These are phyloP conservation scores for Parnassius apollo DNA, from an alignment of 2,888 invertebrate species.

Conservation along the genomic window DNA sequence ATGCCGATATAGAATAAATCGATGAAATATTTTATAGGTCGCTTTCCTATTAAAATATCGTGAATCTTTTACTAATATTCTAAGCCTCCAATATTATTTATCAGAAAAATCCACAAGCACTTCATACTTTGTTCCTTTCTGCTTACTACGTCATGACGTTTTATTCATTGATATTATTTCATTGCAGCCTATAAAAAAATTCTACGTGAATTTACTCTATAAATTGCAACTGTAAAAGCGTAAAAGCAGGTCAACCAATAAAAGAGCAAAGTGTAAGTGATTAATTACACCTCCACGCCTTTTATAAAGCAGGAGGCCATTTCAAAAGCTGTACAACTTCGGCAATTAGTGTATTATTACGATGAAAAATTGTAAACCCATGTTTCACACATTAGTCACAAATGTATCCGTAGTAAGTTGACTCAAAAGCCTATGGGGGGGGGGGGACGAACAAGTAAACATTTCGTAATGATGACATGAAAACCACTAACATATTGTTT, in stretches of 20 bases:
- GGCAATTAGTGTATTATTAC: neutral
- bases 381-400: neutral
- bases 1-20: too few species aligned
- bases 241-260: slow-evolving; percentile 33
- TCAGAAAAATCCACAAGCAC: too few species aligned
- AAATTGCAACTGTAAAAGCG: slow-evolving; percentile 33
- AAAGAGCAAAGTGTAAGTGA: slow-evolving; percentile 23
- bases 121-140: neutral
- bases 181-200: slow-evolving; percentile 26
- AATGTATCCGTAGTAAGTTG: neutral
- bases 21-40: too few species aligned
- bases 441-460: neutral
- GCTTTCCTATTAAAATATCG: too few species aligned
- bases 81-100: too few species aligned
- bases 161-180: slow-evolving; percentile 30
- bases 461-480: too few species aligned
- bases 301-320: slow-evolving; percentile 6
- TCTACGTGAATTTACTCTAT: slow-evolving; percentile 32
- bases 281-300: slow-evolving; percentile 15
- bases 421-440: neutral
- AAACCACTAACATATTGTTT: too few species aligned
- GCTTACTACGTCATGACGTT: slow-evolving; percentile 27
- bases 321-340: slow-evolving; percentile 6
- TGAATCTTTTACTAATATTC: too few species aligned
- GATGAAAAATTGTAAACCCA: too few species aligned